Percentiles rank a stretch among this genome's conserved stretches.
These are phyloP conservation scores for Malacoraja senta DNA, from an alignment of 2,797 vertebrate species.

Conservation along the genomic window DNA sequence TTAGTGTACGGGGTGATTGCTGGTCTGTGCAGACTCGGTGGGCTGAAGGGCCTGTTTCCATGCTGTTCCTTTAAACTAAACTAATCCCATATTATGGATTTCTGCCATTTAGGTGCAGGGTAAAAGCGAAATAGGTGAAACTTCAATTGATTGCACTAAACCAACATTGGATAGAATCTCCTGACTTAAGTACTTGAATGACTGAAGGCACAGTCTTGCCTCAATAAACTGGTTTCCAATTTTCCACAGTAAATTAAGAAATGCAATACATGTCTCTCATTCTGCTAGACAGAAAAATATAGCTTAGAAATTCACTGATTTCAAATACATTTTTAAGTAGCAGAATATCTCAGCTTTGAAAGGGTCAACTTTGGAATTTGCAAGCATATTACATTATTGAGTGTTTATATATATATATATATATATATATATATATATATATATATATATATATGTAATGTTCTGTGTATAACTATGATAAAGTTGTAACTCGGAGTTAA, in stretches of 20 bases:
- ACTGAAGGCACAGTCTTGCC: neutral
- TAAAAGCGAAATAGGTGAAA: neutral
- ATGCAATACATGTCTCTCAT: neutral
- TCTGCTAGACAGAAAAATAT: neutral
- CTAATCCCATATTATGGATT: too few species aligned
- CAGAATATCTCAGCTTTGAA: neutral
- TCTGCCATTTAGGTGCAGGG: neutral
- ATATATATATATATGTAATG: too few species aligned
- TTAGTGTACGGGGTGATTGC: too few species aligned
- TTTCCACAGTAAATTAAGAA: neutral
- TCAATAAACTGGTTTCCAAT: constrained; percentile 5
- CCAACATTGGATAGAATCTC: neutral
- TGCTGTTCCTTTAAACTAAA: too few species aligned
- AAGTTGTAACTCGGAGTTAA: neutral
- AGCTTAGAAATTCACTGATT: neutral
- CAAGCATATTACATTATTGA: neutral
- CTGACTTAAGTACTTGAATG: neutral
- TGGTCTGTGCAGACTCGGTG: too few species aligned
- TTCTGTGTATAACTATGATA: neutral
- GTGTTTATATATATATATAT: neutral
- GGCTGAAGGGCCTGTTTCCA: too few species aligned
- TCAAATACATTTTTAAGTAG: neutral
- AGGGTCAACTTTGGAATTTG: neutral
- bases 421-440: too few species aligned
- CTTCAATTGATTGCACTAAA: neutral